These are phyloP conservation scores for Gambusia holbrooki DNA, from an alignment of 2,113 vertebrate genomes.

Conservation along the genomic window DNA sequence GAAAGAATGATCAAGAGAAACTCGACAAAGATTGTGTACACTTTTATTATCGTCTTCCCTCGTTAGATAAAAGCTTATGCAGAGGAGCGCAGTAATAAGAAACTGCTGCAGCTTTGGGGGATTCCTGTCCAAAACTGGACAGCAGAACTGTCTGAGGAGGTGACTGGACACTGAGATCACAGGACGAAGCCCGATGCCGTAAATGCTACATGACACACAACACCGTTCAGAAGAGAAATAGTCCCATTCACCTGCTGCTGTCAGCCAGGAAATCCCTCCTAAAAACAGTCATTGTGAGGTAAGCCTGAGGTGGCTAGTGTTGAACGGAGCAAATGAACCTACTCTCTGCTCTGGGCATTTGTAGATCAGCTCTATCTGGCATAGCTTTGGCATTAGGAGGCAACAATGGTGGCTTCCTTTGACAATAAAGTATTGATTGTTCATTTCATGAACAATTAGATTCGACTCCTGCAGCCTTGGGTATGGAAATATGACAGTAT, in stretches of 20 bases:
- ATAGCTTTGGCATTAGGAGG: conserved; percentile 80
- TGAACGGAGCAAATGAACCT: conserved; percentile 65
- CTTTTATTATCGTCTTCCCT: conserved; percentile 66
- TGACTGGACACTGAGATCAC: conserved; percentile 44
- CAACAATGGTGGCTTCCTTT: conserved; percentile 53
- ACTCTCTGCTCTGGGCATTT: conserved; percentile 42
- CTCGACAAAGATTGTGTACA: conserved; percentile 49
- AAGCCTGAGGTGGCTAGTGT: conserved; percentile 74
- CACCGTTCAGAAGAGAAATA: conserved; percentile 52
- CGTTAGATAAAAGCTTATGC: conserved; percentile 76
- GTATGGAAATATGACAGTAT: conserved; percentile 58
- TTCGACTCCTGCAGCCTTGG: conserved; percentile 55
- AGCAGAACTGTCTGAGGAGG: conserved; percentile 60
- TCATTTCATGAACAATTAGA: conserved; percentile 71
- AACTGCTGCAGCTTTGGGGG: conserved; percentile 58
- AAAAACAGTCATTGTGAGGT: conserved; percentile 66
- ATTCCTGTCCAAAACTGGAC: conserved; percentile 58
- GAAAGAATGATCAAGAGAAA: conserved; percentile 24
- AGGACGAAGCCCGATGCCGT: conserved; percentile 36
- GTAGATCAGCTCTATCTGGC: conserved; percentile 56
- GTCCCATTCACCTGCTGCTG: conserved; percentile 51
- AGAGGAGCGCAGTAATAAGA: conserved; percentile 63
- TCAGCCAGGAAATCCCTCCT: conserved; percentile 38
- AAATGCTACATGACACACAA: conserved; percentile 71
- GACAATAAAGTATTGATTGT: conserved; percentile 57